Base-by-base conservation (phyloP, 35 echinoderm and acorn worm genomes). In the Lytechinus pictus region DNA sequence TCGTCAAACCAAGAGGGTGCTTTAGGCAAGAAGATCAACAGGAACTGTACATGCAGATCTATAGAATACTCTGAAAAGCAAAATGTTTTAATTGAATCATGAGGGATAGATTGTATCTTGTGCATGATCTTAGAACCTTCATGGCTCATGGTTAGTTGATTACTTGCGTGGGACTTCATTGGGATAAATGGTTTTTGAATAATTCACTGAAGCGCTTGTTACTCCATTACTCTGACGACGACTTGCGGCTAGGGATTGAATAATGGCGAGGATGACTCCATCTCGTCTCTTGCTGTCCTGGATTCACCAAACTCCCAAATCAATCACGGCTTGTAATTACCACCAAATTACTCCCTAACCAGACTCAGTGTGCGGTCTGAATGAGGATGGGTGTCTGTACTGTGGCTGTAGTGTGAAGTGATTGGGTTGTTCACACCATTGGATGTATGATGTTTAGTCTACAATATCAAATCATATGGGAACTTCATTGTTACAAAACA, bases 351-450 rank as follows among this genome's bases (percentile, higher is more conserved):
- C 29, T 54, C 29, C 52, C 88, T 90, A 54, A 54, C 29, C 10
- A 33, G 88, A 54, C 88, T 44, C 88, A 90, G 88, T 90, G 88
- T 90, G 88, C 52, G 88, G 88, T 90, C 88, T 90, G 88, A 90
- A 90, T 54, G 52, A 27, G 88, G 27, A 90, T 90, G 88, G 52
- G 88, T 54, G 52, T 44, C 52, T 90, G 28, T 54, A 90, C 29
- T 14, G 88, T 90, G 88, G 88, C 16, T 44, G 52, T 28, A 90
- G 16, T 52, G 28, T 44, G 52, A 90, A 13, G 16, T 52, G 52
- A 14, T 90, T 28, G 88, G n/a, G n/a, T 7, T 27, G 27, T 90
- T 90, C 29, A 90, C 88, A 90, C 88, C n/a, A 52, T 79, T 79
- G 66, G 66, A 79, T 79, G 66, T 24, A 24, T 79, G 66, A 24